These are phyloP conservation scores for Drosophila pruinosa DNA, from an alignment of 1,140 invertebrate species.

Conservation along the genomic window DNA sequence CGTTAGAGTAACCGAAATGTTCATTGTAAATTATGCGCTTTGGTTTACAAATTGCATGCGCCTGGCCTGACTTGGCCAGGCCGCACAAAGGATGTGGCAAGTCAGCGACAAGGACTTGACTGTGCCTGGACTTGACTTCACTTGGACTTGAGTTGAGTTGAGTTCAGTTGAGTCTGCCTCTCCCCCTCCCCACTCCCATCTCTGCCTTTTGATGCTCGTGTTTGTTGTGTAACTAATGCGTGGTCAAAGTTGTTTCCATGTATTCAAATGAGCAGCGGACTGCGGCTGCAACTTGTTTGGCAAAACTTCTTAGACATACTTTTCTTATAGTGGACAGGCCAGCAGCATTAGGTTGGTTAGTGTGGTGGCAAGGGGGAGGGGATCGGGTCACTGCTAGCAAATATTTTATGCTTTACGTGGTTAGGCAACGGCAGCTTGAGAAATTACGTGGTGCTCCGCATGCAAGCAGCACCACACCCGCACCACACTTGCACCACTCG, in stretches of 20 bases:
- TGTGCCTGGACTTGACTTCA: constrained; percentile 27
- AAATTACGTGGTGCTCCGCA: constrained; percentile 70
- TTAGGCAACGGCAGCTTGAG: constrained; percentile 72
- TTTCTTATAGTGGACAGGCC: constrained; percentile 43
- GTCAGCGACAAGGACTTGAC: constrained; percentile 38
- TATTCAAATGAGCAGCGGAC: constrained; percentile 75
- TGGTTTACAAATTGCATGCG: constrained; percentile 79
- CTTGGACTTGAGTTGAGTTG: constrained; percentile 22
- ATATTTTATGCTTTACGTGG: constrained; percentile 81
- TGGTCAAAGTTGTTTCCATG: constrained; percentile 74
- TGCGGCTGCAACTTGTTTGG: constrained; percentile 56
- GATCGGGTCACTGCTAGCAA: constrained; percentile 53
- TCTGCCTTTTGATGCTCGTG: background rate
- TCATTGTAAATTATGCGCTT: constrained; percentile 79
- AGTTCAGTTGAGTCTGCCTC: constrained; percentile 6
- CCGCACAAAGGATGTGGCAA: constrained; percentile 66
- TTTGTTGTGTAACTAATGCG: constrained; percentile 70
- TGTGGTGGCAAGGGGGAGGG: background rate
- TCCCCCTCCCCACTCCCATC: background rate
- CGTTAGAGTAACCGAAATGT: constrained; percentile 40
- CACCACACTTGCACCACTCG: background rate
- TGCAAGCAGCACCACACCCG: background rate
- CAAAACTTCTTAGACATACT: constrained; percentile 78
- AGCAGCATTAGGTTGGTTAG: constrained; percentile 2
- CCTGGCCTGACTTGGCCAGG: constrained; percentile 24